A percentile compares a stretch with the other conserved stretches of the same genome.
phyloP scores from a whole-genome alignment of 2,888 invertebrate species.

The Amphipyra berbera region DNA sequence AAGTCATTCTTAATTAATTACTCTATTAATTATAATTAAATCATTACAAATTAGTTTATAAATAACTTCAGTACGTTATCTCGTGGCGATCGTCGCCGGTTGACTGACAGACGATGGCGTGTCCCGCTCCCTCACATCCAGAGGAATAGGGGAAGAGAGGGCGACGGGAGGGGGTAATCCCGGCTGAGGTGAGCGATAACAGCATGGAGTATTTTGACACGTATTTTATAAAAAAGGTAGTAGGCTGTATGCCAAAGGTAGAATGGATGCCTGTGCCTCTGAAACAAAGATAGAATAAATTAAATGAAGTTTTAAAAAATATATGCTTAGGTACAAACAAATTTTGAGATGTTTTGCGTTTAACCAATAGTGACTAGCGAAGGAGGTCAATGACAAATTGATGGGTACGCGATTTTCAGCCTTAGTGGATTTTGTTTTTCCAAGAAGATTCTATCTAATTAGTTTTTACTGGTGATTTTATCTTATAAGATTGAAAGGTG shows the following conservation, averaged over 20 bases:
- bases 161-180: slow-evolving; percentile 67
- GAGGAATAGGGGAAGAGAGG: slow-evolving; percentile 74
- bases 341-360: too few species aligned
- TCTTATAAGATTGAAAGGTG: too few species aligned
- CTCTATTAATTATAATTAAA: slow-evolving; percentile 19
- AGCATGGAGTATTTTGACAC: slow-evolving; percentile 50
- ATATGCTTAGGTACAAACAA: too few species aligned
- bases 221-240: slow-evolving; percentile 42
- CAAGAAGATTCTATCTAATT: slow-evolving; percentile 1
- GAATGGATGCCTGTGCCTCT: slow-evolving; percentile 11
- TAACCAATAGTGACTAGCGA: too few species aligned
- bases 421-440: slow-evolving; percentile 3
- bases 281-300: background rate
- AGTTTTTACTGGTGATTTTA: background rate
- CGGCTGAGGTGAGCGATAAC: slow-evolving; percentile 66
- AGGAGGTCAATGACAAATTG: too few species aligned
- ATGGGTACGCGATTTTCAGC: background rate
- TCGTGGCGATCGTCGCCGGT: slow-evolving; percentile 68
- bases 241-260: slow-evolving; percentile 15
- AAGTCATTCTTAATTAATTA: slow-evolving; percentile 39
- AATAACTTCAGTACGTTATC: slow-evolving; percentile 64
- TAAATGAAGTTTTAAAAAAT: too few species aligned
- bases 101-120: slow-evolving; percentile 75
- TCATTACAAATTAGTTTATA: slow-evolving; percentile 38
- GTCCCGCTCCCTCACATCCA: slow-evolving; percentile 73